Base-by-base conservation (phyloP, 2,888 invertebrate species). In the Rhagonycha lutea region DNA sequence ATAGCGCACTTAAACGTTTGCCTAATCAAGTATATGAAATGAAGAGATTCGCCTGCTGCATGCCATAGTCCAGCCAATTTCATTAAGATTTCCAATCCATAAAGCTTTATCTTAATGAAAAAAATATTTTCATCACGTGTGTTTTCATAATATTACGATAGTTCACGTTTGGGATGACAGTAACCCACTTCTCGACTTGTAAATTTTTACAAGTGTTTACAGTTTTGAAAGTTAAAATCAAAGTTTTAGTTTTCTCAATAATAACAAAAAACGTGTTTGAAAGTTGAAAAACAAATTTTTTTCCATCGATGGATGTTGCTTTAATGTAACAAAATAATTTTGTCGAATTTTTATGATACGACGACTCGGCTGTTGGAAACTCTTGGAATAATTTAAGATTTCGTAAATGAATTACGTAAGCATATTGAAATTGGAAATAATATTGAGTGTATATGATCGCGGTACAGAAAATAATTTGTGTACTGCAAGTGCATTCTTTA, bases 401-500 rank as follows among this genome's bases (percentile, higher is more conserved):
- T 24, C 9, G 2, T 24, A 24, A 65, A 14, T 3, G 26, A 65
- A 23, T 62, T 62, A 10, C 63, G 23, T 11, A 65, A 65, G 26
- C 12, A 65, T 8, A 26, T 65, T 5, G 63, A 23, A 65, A 65
- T 24, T 65, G 24, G 12, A 65, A 65, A 65, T 24, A 65, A 65
- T 65, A 65, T 62, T n/a, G 63, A 26, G 3, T 24, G 18, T 69
- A 68, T 75, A 60, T 47, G 47, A 72, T 73, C 71, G 47, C n/a
- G 47, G 75, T 73, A 73, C 63, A 75, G 70, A 76, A 72, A 72
- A 78, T 75, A 75, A 74, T 73, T 74, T 73, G 63, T 76, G 26
- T 26, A 72, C 72, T 79, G 79, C 79, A 79, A 79, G 78, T 79
- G 79, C 79, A 79, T 73, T 73, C 75, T 73, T 77, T 74, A 79